Percentiles rank a stretch among this genome's conserved stretches.
These are phyloP conservation scores for Plectropomus leopardus DNA, from an alignment of 2,113 vertebrate species.

Conservation along the genomic window DNA sequence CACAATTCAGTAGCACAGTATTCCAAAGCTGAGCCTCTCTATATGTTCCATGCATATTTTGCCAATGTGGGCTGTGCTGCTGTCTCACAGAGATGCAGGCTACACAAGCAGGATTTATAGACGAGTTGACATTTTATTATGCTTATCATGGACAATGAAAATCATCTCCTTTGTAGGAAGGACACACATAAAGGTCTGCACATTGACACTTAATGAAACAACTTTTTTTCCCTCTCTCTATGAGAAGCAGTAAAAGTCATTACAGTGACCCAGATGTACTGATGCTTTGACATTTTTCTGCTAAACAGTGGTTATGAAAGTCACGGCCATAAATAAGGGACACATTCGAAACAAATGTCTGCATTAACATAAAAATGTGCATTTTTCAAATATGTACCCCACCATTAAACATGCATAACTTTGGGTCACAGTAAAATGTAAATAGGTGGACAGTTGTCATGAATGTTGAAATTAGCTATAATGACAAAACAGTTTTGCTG, in stretches of 20 bases:
- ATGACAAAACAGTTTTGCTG: too few species aligned
- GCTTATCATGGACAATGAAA: constrained; percentile 43
- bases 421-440: too few species aligned
- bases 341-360: constrained; percentile 24
- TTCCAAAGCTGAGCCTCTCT: neutral
- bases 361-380: constrained; percentile 43
- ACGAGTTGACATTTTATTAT: constrained; percentile 61
- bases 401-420: too few species aligned
- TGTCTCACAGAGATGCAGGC: constrained; percentile 38
- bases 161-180: constrained; percentile 15
- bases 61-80: constrained; percentile 8
- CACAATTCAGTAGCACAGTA: neutral
- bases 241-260: constrained; percentile 30
- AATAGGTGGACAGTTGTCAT: too few species aligned
- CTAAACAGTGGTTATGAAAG: constrained; percentile 38
- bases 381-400: constrained; percentile 17
- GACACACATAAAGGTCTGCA: constrained; percentile 25
- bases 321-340: constrained; percentile 18
- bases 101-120: constrained; percentile 41
- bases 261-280: constrained; percentile 27
- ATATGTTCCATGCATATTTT: constrained; percentile 1
- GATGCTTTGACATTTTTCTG: constrained; percentile 13
- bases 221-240: neutral
- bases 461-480: too few species aligned
- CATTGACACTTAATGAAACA: neutral